phyloP scores from a whole-genome alignment of 2,888 invertebrate genomes.

The Drosophila colorata region DNA sequence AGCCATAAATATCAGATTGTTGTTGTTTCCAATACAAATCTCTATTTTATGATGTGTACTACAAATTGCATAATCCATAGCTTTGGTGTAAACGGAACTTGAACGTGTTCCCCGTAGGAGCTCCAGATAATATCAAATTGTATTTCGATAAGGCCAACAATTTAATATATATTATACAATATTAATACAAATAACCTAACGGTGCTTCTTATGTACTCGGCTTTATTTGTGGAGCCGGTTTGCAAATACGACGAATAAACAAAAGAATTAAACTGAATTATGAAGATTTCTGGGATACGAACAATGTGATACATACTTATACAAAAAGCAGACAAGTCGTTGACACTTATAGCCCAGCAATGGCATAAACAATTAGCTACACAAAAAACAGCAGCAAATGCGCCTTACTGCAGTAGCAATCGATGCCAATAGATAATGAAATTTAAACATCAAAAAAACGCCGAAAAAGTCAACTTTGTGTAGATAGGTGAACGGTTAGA shows the following conservation, averaged over 20 bases:
- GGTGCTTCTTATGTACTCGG: slow-evolving; percentile 31
- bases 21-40: slow-evolving; percentile 5
- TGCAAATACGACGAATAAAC: slow-evolving; percentile 33
- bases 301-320: slow-evolving; percentile 16
- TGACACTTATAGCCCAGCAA: slow-evolving; percentile 51
- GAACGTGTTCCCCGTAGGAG: slow-evolving; percentile 12
- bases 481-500: slow-evolving; percentile 12
- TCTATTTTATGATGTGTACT: slow-evolving; percentile 5
- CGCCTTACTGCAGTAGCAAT: slow-evolving; percentile 13
- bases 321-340: slow-evolving; percentile 38
- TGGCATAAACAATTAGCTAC: slow-evolving; percentile 16
- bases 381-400: slow-evolving; percentile 13
- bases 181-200: slow-evolving; percentile 52
- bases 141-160: background rate
- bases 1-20: slow-evolving; percentile 24
- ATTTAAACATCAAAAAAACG: slow-evolving; percentile 26
- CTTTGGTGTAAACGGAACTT: slow-evolving; percentile 26
- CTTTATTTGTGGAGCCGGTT: slow-evolving; percentile 61
- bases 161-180: slow-evolving; percentile 5
- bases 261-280: slow-evolving; percentile 30
- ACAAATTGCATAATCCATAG: slow-evolving; percentile 7
- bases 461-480: slow-evolving; percentile 17
- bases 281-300: slow-evolving; percentile 18
- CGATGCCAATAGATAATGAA: slow-evolving; percentile 37
- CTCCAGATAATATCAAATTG: slow-evolving; percentile 2